Percentiles rank a stretch among this genome's conserved stretches.
Evolutionary conservation across 2,113 vertebrate species (phyloP).

Genomic region (Junco hyemalis): DNA sequence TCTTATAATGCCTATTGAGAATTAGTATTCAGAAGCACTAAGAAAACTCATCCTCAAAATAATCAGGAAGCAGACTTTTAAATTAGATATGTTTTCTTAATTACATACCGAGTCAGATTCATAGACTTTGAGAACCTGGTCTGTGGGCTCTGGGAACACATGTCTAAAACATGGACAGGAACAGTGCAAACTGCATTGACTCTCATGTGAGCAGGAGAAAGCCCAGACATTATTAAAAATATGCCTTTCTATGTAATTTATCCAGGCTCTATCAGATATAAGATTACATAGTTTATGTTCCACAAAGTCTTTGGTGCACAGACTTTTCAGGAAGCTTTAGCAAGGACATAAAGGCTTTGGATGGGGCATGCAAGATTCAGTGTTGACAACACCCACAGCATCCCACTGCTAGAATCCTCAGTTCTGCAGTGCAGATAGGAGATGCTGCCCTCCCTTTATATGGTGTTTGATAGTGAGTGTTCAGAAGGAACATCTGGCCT

Average conservation of each 20-base stretch:
- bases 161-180: accelerated
- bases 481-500: neutral
- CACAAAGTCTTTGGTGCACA: neutral
- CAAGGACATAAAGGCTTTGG: neutral
- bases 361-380: accelerated
- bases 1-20: neutral
- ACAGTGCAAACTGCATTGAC: neutral
- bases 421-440: accelerated
- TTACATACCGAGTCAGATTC: accelerated
- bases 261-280: neutral
- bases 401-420: neutral
- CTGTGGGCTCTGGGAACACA: neutral
- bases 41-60: neutral
- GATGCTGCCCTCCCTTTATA: neutral
- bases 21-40: neutral
- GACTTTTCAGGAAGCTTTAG: neutral
- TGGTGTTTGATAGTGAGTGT: neutral
- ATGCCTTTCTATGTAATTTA: neutral
- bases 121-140: accelerated
- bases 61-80: neutral
- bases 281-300: neutral
- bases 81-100: neutral
- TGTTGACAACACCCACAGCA: accelerated
- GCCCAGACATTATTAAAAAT: neutral
- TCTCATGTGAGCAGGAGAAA: neutral